Conservation (phyloP, 2,888 invertebrate species). For the Horisme vitalbata region DNA sequence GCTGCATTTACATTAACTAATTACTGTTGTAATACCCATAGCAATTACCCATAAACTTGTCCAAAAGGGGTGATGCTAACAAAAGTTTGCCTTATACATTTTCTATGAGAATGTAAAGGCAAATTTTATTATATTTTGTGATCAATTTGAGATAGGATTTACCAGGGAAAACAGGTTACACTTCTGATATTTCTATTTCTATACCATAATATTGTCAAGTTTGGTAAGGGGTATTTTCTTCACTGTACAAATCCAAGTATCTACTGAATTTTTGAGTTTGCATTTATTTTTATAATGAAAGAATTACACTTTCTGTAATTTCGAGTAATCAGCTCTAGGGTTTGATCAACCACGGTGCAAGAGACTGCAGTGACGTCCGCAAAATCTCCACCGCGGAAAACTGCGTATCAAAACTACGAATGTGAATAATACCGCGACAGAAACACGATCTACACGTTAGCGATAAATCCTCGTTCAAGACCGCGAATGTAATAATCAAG, state of each 20-base stretch:
- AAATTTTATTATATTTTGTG: background rate
- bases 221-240: background rate
- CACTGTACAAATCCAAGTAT: background rate
- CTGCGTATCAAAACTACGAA: slow-evolving; percentile 2
- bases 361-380: background rate
- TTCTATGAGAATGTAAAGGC: slow-evolving; percentile 22
- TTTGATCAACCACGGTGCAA: background rate
- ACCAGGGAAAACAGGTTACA: background rate
- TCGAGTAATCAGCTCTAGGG: background rate
- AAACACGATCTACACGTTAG: too few species aligned
- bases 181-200: background rate
- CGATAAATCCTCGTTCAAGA: background rate
- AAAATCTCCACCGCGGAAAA: background rate
- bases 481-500: background rate
- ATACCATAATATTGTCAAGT: background rate
- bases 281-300: background rate
- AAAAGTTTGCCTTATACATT: slow-evolving; percentile 15
- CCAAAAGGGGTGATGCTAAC: background rate
- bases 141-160: background rate
- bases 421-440: background rate
- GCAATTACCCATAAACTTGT: background rate
- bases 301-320: background rate
- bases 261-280: background rate
- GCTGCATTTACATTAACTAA: slow-evolving; percentile 1
- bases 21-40: background rate